Evolutionary conservation across 2,113 vertebrate genomes (phyloP).

Genomic region (Pomatorhinus ruficollis): DNA sequence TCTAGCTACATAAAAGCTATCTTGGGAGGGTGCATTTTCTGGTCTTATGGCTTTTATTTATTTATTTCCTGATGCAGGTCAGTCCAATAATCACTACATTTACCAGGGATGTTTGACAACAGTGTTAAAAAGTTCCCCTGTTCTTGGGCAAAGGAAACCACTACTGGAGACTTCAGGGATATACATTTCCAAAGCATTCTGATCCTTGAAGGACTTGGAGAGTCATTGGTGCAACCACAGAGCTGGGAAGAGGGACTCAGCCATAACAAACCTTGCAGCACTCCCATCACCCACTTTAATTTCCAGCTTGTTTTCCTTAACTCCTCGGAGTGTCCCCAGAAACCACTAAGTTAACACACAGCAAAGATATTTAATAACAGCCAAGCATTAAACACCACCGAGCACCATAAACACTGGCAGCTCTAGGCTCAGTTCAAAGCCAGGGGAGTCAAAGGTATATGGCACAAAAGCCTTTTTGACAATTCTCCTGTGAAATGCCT

Average conservation of each 20-base stretch:
- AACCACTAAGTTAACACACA: not conserved
- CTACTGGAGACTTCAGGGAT: not conserved
- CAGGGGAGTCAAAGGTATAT: not conserved
- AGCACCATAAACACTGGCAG: not conserved
- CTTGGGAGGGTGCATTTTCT: constrained; percentile 32
- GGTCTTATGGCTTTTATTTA: constrained; percentile 24
- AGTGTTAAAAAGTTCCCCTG: constrained; percentile 8
- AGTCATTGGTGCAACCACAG: not conserved
- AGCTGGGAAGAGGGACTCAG: not conserved
- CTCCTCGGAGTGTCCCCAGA: not conserved
- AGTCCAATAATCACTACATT: not conserved
- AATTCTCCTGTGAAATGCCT: not conserved
- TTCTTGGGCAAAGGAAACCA: not conserved
- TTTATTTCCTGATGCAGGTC: constrained; percentile 23
- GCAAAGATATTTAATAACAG: not conserved
- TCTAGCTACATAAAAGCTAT: constrained; percentile 59
- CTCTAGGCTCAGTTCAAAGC: not conserved
- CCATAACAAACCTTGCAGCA: not conserved
- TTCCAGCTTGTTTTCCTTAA: not conserved
- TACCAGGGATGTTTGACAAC: constrained; percentile 7
- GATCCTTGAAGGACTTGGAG: not conserved
- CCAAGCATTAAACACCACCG: not conserved
- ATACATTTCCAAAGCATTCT: not conserved
- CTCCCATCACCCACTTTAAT: not conserved
- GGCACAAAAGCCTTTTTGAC: not conserved